Evolutionary conservation across 1,140 invertebrate genomes (phyloP), one percentile per base, ranked within the genome.

Genomic region (Drosophila kanapiae): DNA sequence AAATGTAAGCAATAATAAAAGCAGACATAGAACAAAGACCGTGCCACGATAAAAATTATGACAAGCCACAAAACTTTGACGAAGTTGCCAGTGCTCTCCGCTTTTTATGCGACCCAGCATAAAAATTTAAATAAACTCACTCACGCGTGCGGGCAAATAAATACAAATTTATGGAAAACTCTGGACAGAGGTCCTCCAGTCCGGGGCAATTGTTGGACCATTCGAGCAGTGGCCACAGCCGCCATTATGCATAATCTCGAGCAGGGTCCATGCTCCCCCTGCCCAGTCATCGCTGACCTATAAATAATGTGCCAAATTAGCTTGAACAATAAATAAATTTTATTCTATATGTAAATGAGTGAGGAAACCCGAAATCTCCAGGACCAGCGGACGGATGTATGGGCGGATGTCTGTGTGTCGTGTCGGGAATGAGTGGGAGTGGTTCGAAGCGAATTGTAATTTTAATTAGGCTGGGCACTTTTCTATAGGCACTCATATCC

Each of bases 291-390:
- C 56, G 54, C 68, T 88, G 72, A 80, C 74, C 84, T 78, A 87
- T 88, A 87, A 88, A 88, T 87, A 88, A 88, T 75, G 72, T 78
- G 65, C 49, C 80, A 75, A 80, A 78, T 88, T 87, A 65, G 80
- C 53, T 65, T 47, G 57, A 59, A 60, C 72, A 77, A 87, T 88
- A 87, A 87, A 87, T 83, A 87, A 88, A 80, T 80, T 69, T 58
- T 49, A 69, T 87, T 87, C 54, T 67, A 54, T 69, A 88, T 84
- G 72, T 63, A 88, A 88, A 88, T 90, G 59, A 74, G 65, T 69
- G 45, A 43, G 40, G 65, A 29, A 11, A 57, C 35, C 31, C 61
- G 29, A 48, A 43, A 45, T 54, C 37, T 70, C 33, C 62, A n/a
- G 38, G 29, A 57, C 29, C 11, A 33, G 43, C 31, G 37, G 16